Conservation (phyloP, 2,888 invertebrate species). For the Parnassius apollo region DNA sequence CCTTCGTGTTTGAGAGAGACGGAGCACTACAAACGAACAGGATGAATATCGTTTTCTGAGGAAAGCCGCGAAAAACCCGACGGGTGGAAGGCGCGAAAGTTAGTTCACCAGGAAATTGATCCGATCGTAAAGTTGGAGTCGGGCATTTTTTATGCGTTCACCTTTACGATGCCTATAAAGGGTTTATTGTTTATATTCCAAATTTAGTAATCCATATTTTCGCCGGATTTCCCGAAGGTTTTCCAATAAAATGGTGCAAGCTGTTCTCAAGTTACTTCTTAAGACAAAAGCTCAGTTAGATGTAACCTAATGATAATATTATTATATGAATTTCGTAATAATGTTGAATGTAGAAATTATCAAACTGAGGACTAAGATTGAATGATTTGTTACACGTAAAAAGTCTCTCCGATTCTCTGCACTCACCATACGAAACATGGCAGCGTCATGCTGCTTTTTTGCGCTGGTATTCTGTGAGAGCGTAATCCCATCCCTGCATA, state of each 20-base stretch:
- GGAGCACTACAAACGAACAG: conserved; percentile 43
- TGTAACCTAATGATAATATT: neutral
- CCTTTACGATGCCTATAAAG: conserved; percentile 63
- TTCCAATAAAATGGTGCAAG: conserved; percentile 1
- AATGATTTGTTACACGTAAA: too few species aligned
- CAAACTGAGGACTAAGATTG: too few species aligned
- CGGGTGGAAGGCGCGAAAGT: conserved; percentile 63
- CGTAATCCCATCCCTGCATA: too few species aligned
- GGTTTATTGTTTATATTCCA: conserved; percentile 46
- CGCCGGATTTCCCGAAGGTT: conserved; percentile 28
- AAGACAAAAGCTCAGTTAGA: too few species aligned
- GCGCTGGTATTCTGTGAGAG: too few species aligned
- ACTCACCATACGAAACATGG: too few species aligned
- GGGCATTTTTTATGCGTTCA: conserved; percentile 64
- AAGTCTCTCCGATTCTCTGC: too few species aligned
- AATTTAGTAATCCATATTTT: conserved; percentile 26
- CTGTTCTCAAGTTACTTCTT: neutral
- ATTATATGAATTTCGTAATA: too few species aligned
- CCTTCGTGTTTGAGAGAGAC: conserved; percentile 55
- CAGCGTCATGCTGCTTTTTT: too few species aligned
- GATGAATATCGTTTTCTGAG: conserved; percentile 62
- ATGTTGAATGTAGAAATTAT: too few species aligned
- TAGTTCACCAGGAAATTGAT: conserved; percentile 67
- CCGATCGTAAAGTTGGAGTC: conserved; percentile 60
- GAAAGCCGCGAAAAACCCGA: conserved; percentile 66